Conservation (phyloP, 2,113 vertebrate genomes). For the Mastomys coucha region DNA sequence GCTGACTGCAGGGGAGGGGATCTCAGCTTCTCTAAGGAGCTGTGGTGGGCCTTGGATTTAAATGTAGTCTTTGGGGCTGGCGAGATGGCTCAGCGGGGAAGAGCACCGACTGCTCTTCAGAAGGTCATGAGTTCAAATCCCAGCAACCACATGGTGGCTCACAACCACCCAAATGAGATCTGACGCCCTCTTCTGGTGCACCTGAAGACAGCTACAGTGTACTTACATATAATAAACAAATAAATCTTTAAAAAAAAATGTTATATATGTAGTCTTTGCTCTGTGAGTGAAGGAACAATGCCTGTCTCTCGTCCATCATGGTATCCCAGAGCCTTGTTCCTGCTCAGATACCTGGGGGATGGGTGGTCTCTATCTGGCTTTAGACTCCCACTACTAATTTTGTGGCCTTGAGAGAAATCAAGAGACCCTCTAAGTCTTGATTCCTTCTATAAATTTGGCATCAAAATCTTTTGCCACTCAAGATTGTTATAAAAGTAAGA, state of each 20-base stretch:
- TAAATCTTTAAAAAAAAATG: too few relatives aligned
- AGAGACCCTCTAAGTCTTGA: background rate
- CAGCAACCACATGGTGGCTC: too few relatives aligned
- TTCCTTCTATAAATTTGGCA: background rate
- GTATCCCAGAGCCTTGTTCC: background rate
- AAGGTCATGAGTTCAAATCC: too few relatives aligned
- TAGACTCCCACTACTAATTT: background rate
- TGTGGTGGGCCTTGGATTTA: background rate
- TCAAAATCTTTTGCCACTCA: background rate
- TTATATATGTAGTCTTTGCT: background rate
- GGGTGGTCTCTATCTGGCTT: background rate
- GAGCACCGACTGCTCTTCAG: too few relatives aligned
- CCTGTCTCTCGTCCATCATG: rapidly evolving
- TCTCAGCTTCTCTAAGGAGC: background rate
- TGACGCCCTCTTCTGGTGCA: too few relatives aligned
- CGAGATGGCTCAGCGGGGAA: too few relatives aligned
- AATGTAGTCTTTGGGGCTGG: background rate
- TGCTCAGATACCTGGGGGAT: background rate
- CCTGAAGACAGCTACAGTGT: too few relatives aligned
- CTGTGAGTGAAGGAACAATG: background rate
- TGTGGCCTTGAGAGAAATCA: background rate
- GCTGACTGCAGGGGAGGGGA: background rate
- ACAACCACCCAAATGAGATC: too few relatives aligned
- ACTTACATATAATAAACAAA: too few relatives aligned
- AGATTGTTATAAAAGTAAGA: background rate